Conservation (phyloP, 64 coral and sea anemone genomes). For the Catalaphyllia jardinei region DNA sequence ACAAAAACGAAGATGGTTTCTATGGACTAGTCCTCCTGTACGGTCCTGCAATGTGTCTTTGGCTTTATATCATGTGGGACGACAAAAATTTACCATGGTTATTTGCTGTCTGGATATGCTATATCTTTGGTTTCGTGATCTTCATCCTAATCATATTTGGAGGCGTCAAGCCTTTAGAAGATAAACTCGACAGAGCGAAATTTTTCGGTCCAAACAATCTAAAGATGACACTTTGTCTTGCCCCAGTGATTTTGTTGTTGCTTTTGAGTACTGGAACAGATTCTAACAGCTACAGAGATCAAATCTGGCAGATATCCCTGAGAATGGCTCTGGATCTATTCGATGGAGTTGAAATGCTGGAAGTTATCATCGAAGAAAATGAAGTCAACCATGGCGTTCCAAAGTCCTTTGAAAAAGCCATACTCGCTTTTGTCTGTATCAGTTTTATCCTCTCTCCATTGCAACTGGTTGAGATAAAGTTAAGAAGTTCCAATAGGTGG, state of each 20-base stretch:
- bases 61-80: no score
- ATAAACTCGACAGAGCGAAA: no score
- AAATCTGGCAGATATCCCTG: constrained; percentile 5
- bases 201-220: no score
- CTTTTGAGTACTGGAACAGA: constrained; percentile 16
- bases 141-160: no score
- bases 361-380: constrained; percentile 30
- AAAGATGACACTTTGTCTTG: constrained; percentile 9
- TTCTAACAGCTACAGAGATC: background rate
- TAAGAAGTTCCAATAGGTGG: background rate
- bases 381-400: background rate
- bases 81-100: background rate
- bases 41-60: background rate
- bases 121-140: no score
- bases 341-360: constrained; percentile 51
- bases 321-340: constrained; percentile 49
- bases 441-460: constrained; percentile 33
- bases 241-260: constrained; percentile 23
- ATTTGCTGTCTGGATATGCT: no score
- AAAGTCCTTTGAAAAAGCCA: background rate
- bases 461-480: constrained; percentile 28
- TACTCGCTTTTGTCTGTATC: constrained; percentile 37
- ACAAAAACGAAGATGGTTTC: background rate
- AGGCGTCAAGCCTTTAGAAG: no score
- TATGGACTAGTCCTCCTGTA: background rate